These are phyloP conservation scores for Drosophila pallidifrons DNA, from an alignment of 1,140 invertebrate species.

Conservation along the genomic window DNA sequence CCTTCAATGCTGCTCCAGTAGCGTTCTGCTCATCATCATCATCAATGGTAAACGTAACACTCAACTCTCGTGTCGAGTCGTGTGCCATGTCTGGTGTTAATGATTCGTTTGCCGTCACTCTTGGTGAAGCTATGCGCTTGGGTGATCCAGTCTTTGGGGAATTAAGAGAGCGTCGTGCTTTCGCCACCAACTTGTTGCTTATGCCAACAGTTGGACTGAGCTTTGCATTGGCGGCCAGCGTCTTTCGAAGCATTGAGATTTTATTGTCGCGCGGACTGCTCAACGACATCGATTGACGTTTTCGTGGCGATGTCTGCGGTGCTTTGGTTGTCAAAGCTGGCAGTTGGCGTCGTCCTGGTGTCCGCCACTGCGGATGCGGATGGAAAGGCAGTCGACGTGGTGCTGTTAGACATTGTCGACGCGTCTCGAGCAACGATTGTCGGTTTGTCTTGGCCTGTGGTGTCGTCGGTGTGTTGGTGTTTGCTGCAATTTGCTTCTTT, in stretches of 20 bases:
- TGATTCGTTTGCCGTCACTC: background rate
- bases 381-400: conserved; percentile 61
- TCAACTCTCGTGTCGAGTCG: conserved; percentile 40
- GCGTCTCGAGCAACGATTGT: conserved; percentile 15
- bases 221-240: conserved; percentile 49
- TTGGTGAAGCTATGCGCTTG: conserved; percentile 13
- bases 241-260: conserved; percentile 56
- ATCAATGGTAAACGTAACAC: conserved; percentile 60
- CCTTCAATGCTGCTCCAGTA: background rate
- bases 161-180: conserved; percentile 67
- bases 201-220: conserved; percentile 42
- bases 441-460: conserved; percentile 12
- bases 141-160: conserved; percentile 46
- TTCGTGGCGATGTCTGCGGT: conserved; percentile 52
- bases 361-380: conserved; percentile 25
- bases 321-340: background rate
- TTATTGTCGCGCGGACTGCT: conserved; percentile 58
- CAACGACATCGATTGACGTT: conserved; percentile 21
- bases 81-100: background rate
- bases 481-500: conserved; percentile 62
- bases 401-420: conserved; percentile 47
- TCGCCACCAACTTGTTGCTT: conserved; percentile 60
- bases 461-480: conserved; percentile 14
- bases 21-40: conserved; percentile 9
- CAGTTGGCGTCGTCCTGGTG: conserved; percentile 13